These are phyloP conservation scores for Schizothorax lantsangensis DNA, from an alignment of 2,797 vertebrate species.

Conservation along the genomic window DNA sequence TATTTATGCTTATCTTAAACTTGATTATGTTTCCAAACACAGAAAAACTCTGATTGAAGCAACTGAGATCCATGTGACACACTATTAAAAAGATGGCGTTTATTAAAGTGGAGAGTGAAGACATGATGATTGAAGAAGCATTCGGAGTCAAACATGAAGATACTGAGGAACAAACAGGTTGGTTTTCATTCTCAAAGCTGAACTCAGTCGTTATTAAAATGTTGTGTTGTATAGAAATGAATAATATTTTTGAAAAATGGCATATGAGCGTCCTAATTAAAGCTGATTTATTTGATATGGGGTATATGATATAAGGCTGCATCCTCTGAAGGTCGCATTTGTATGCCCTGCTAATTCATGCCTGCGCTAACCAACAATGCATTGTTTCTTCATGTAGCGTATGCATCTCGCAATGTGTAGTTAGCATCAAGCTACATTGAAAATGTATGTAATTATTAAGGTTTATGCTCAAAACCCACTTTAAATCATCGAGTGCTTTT, in stretches of 20 bases:
- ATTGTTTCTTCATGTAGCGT: too few relatives aligned
- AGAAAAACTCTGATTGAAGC: not conserved
- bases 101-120: conserved; percentile 7
- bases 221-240: not conserved
- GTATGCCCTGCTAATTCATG: too few relatives aligned
- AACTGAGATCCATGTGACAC: not conserved
- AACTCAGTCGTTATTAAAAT: not conserved
- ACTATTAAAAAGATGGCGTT: not conserved
- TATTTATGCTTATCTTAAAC: not conserved
- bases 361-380: too few relatives aligned
- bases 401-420: too few relatives aligned
- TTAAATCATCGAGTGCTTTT: too few relatives aligned
- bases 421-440: too few relatives aligned
- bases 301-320: too few relatives aligned
- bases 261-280: not conserved
- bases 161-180: not conserved
- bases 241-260: accelerated
- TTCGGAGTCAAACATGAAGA: not conserved
- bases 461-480: too few relatives aligned
- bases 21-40: not conserved
- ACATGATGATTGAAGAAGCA: not conserved
- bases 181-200: not conserved
- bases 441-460: too few relatives aligned
- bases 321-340: too few relatives aligned
- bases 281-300: not conserved